These are phyloP conservation scores for Sarcophaga caerulescens DNA, from an alignment of 2,888 invertebrate species.

Conservation along the genomic window DNA sequence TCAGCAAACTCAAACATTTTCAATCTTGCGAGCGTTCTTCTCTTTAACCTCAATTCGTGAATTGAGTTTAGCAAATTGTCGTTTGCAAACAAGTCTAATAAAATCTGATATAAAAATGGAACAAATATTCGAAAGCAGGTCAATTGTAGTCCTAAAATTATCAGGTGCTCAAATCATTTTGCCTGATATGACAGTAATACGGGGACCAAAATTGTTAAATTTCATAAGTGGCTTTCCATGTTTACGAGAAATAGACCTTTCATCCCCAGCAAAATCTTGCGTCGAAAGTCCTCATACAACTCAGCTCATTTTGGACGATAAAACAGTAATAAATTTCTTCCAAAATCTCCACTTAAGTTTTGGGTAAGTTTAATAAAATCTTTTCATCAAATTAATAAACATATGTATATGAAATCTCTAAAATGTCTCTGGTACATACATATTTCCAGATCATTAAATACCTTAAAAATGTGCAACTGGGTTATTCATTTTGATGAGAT, in stretches of 20 bases:
- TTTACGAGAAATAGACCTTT: conserved; percentile 82
- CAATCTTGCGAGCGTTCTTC: conserved; percentile 82
- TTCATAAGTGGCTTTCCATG: conserved; percentile 82
- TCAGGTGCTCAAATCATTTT: conserved; percentile 82
- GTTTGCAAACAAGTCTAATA: conserved; percentile 81
- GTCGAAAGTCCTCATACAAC: conserved; percentile 77
- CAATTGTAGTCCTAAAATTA: conserved; percentile 82
- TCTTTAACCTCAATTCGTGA: conserved; percentile 82
- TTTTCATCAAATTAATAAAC: no score
- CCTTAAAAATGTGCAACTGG: conserved; percentile 77
- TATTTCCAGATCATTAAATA: conserved; percentile 72
- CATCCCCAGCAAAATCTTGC: conserved; percentile 81
- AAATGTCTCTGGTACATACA: not conserved
- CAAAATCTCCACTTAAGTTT: conserved; percentile 81
- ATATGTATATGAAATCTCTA: no score
- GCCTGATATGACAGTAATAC: conserved; percentile 81
- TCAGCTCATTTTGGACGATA: conserved; percentile 82
- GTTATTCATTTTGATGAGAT: conserved; percentile 75
- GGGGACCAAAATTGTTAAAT: conserved; percentile 82
- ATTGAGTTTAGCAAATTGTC: conserved; percentile 82
- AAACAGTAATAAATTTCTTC: conserved; percentile 81
- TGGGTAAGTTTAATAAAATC: conserved; percentile 71
- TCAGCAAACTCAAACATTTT: conserved; percentile 78
- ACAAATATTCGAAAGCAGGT: conserved; percentile 79
- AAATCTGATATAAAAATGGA: conserved; percentile 70